A percentile compares a stretch with the other conserved stretches of the same genome.
Evolutionary conservation across 1,140 invertebrate genomes (phyloP).

Genomic region (Brachionus rubens): DNA sequence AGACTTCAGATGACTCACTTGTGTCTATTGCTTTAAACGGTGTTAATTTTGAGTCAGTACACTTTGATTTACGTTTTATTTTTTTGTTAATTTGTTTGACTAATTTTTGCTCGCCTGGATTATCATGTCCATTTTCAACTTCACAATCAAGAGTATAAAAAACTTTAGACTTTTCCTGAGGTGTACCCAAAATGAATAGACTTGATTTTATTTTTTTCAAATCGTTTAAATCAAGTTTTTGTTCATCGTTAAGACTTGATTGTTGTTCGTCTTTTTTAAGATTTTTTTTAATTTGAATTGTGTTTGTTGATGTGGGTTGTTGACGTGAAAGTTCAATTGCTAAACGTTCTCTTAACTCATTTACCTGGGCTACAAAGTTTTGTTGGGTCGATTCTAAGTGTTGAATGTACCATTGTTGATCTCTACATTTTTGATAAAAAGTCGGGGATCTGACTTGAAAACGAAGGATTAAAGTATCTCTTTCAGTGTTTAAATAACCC

Average conservation of each 20-base stretch:
- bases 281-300: background rate
- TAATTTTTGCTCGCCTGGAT: background rate
- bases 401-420: constrained; percentile 86
- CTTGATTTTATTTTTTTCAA: constrained; percentile 22
- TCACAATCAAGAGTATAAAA: background rate
- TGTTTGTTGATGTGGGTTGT: constrained; percentile 31
- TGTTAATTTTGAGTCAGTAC: background rate
- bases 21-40: background rate
- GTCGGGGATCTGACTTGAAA: constrained; percentile 88
- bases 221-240: background rate
- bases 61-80: background rate
- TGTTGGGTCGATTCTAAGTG: constrained; percentile 76
- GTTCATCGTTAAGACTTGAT: too few species aligned
- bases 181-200: background rate
- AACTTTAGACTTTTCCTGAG: background rate
- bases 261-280: background rate
- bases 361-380: constrained; percentile 75
- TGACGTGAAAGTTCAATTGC: background rate
- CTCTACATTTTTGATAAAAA: constrained; percentile 84
- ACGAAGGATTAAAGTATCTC: constrained; percentile 58
- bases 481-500: constrained; percentile 68
- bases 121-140: constrained; percentile 4
- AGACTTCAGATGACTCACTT: background rate
- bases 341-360: constrained; percentile 62
- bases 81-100: background rate